These are phyloP conservation scores for Eugnorisma glareosa DNA, from an alignment of 2,888 invertebrate genomes.

Conservation along the genomic window DNA sequence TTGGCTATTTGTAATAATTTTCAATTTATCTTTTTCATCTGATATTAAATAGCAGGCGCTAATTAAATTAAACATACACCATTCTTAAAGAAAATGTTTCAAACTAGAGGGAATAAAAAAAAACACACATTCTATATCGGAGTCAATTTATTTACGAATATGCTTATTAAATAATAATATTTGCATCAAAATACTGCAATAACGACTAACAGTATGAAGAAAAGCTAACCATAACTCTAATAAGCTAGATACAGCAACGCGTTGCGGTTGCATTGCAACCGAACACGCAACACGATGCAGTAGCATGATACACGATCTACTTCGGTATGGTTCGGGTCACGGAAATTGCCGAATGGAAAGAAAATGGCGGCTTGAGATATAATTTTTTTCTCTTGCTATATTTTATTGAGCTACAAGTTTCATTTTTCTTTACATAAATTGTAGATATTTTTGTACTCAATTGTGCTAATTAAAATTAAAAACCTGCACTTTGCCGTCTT, in stretches of 20 bases:
- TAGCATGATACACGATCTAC: conserved; percentile 45
- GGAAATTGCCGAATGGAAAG: conserved; percentile 19
- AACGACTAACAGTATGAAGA: conserved; percentile 87
- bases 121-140: conserved; percentile 83
- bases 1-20: not conserved
- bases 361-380: not conserved
- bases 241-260: conserved; percentile 81
- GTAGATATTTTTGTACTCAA: not conserved
- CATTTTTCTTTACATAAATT: not conserved
- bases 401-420: not conserved
- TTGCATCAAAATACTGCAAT: conserved; percentile 90
- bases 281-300: conserved; percentile 61
- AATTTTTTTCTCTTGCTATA: not conserved
- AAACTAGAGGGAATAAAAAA: conserved; percentile 58
- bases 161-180: conserved; percentile 90
- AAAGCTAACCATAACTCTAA: conserved; percentile 84
- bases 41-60: not conserved
- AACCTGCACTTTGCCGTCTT: not conserved
- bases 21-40: not conserved
- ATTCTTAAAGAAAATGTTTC: too few relatives aligned
- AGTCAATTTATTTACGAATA: conserved; percentile 90
- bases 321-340: conserved; percentile 6
- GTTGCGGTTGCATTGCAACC: conserved; percentile 64
- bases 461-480: not conserved
- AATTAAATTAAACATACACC: too few relatives aligned